phyloP scores from a whole-genome alignment of 92 coral and sea anemone species.

The Heliopora coerulea region DNA sequence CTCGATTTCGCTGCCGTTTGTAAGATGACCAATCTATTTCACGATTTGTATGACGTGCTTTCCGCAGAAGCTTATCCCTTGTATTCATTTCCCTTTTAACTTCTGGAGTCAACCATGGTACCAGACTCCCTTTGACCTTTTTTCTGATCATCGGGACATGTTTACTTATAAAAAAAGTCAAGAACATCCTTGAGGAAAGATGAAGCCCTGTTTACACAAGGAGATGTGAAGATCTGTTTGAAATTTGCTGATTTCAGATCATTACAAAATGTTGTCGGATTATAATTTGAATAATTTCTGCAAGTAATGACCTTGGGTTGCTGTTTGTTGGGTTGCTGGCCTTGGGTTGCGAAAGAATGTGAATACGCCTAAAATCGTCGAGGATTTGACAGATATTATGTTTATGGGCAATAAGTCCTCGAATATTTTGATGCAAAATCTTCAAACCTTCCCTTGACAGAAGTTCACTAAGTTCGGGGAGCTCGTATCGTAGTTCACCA shows the following conservation, averaged over 20 bases:
- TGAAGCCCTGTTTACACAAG: constrained; percentile 14
- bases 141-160: constrained; percentile 19
- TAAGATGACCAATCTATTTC: constrained; percentile 39
- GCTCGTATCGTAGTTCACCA: constrained; percentile 34
- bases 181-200: background rate
- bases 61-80: constrained; percentile 34
- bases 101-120: constrained; percentile 22
- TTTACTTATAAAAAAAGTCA: background rate
- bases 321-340: no score
- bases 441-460: constrained; percentile 46
- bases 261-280: constrained; percentile 32
- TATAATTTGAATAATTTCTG: constrained; percentile 46
- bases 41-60: constrained; percentile 23
- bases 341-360: no score
- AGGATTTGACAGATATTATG: no score
- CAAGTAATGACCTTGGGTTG: constrained; percentile 44
- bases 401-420: no score
- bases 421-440: no score
- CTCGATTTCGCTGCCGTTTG: constrained; percentile 39
- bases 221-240: constrained; percentile 33
- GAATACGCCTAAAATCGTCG: no score
- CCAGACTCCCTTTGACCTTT: constrained; percentile 5
- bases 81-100: constrained; percentile 6
- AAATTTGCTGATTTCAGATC: constrained; percentile 41
- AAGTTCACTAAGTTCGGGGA: constrained; percentile 46